Evolutionary conservation across 2,797 vertebrate species (phyloP).

Genomic region (Sternotherus odoratus): DNA sequence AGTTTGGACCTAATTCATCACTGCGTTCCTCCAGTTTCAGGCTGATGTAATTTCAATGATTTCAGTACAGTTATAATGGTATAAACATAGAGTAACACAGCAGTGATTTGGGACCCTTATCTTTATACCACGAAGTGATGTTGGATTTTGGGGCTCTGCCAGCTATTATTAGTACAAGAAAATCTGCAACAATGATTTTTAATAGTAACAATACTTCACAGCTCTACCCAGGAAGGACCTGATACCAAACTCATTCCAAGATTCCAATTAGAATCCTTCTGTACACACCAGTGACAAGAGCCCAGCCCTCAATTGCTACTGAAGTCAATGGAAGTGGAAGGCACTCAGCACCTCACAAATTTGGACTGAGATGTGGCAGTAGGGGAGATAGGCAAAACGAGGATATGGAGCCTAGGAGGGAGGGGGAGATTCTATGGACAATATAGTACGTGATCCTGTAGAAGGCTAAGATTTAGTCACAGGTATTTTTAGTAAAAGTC

Average conservation of each 20-base stretch:
- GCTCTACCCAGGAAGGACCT: neutral
- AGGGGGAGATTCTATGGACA: neutral
- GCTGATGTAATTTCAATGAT: neutral
- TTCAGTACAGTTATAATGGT: neutral
- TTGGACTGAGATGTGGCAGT: neutral
- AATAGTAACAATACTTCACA: neutral
- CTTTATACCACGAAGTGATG: neutral
- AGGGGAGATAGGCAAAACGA: neutral
- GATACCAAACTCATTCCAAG: neutral
- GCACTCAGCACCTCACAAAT: neutral
- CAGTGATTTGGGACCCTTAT: neutral
- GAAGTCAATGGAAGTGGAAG: neutral
- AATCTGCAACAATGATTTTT: neutral
- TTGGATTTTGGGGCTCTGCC: neutral
- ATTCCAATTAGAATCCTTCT: neutral
- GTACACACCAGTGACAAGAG: accelerated
- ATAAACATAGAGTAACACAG: neutral
- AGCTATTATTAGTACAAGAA: neutral
- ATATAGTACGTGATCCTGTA: neutral
- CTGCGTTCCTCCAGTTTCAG: neutral
- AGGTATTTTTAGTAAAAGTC: too few relatives aligned
- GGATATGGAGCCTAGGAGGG: too few relatives aligned
- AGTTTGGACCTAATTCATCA: neutral
- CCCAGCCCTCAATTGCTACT: neutral
- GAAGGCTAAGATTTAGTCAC: too few relatives aligned